Percentiles rank a stretch among this genome's conserved stretches.
Conservation (phyloP, 2,888 invertebrate species). For the Caenorhabditis plicata region DNA sequence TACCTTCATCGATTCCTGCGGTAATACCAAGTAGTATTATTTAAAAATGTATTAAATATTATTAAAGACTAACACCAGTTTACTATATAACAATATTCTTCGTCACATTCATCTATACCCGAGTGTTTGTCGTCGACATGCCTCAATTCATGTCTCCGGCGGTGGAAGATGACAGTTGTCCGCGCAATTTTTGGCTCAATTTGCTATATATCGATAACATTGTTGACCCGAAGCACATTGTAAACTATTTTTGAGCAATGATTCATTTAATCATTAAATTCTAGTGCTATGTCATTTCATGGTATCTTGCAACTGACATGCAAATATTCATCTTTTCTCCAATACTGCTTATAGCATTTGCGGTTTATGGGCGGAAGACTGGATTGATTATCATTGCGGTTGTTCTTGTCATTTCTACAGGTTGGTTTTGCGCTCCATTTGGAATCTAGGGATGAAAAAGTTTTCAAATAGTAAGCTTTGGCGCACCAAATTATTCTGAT, state of each 20-base stretch:
- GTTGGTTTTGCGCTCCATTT: no score
- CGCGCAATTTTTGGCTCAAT: conserved; percentile 44
- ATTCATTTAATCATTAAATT: neutral
- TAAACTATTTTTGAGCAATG: no score
- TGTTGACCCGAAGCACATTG: conserved; percentile 31
- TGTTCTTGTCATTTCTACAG: conserved; percentile 8
- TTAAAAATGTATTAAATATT: no score
- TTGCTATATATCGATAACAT: conserved; percentile 50
- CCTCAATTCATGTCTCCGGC: conserved; percentile 28
- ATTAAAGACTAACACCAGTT: conserved; percentile 44
- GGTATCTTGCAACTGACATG: conserved; percentile 56
- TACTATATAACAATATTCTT: conserved; percentile 46
- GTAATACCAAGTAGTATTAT: no score
- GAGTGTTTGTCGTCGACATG: conserved; percentile 17
- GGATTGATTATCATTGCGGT: conserved; percentile 3
- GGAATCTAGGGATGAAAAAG: no score
- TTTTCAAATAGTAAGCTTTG: no score
- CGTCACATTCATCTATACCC: conserved; percentile 42
- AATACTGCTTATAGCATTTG: conserved; percentile 47
- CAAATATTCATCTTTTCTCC: conserved; percentile 51
- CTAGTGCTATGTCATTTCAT: conserved; percentile 44
- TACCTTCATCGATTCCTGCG: conserved; percentile 48
- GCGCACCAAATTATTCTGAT: no score
- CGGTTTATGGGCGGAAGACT: conserved; percentile 10
- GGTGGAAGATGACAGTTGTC: conserved; percentile 29